Conservation (phyloP, 2,888 invertebrate genomes). For the Rhagophthalmus giganteus region DNA sequence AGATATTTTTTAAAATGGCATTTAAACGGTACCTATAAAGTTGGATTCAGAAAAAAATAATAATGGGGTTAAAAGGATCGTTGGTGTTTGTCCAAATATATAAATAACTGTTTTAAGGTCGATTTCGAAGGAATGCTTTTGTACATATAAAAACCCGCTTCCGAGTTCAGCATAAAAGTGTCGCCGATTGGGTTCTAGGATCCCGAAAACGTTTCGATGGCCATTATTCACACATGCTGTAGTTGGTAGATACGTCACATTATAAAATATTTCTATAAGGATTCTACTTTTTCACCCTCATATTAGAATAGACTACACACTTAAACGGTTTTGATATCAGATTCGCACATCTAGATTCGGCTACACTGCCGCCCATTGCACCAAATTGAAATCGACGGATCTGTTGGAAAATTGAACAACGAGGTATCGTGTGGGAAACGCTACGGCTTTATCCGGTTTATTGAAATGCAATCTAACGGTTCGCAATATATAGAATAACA, state of each 20-base stretch:
- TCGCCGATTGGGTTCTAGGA: slow-evolving; percentile 18
- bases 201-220: slow-evolving; percentile 23
- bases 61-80: no score
- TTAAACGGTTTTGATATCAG: neutral
- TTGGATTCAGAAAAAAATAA: no score
- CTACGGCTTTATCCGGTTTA: slow-evolving; percentile 4
- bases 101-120: neutral
- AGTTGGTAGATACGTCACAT: slow-evolving; percentile 35
- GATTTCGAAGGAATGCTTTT: neutral
- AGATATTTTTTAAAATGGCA: neutral
- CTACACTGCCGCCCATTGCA: slow-evolving; percentile 5
- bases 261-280: slow-evolving; percentile 24
- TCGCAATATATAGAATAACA: no score
- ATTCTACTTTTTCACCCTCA: slow-evolving; percentile 18
- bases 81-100: neutral
- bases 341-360: slow-evolving; percentile 18
- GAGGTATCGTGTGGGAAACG: slow-evolving; percentile 8
- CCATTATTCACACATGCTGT: slow-evolving; percentile 32
- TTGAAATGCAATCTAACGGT: neutral
- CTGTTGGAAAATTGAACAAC: slow-evolving; percentile 10
- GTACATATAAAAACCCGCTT: slow-evolving; percentile 1
- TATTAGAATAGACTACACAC: neutral
- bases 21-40: neutral
- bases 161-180: slow-evolving; percentile 23
- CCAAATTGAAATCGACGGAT: slow-evolving; percentile 10